These are phyloP conservation scores for Pollenia amentaria DNA, from an alignment of 2,888 invertebrate species.

Conservation along the genomic window DNA sequence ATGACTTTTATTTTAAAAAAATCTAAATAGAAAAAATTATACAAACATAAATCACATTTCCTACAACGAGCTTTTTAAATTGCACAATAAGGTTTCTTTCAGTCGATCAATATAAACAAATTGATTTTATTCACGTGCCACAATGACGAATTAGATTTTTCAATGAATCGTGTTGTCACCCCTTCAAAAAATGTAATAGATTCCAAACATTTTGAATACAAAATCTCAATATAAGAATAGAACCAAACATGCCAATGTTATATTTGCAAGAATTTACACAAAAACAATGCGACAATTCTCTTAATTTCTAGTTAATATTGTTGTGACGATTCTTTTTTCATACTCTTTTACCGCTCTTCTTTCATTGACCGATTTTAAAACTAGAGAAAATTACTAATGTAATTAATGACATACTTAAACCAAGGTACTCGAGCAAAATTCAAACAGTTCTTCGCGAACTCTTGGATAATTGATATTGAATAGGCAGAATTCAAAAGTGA, in stretches of 20 bases:
- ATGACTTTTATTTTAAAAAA: neutral
- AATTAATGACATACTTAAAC: conserved; percentile 83
- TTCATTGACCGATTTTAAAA: conserved; percentile 79
- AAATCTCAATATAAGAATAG: neutral
- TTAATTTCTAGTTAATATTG: neutral
- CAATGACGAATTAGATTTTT: conserved; percentile 7
- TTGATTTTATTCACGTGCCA: conserved; percentile 41
- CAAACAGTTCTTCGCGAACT: conserved; percentile 82
- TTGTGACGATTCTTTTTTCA: neutral
- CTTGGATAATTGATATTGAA: conserved; percentile 80
- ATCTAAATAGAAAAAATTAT: neutral
- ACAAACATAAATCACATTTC: conserved; percentile 37
- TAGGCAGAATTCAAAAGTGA: conserved; percentile 17
- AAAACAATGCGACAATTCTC: conserved; percentile 46
- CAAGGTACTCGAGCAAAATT: conserved; percentile 75
- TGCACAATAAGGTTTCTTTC: conserved; percentile 67
- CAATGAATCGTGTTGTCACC: conserved; percentile 22
- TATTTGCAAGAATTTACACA: conserved; percentile 29
- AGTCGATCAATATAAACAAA: conserved; percentile 44
- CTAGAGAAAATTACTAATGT: conserved; percentile 80
- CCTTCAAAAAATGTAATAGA: conserved; percentile 62
- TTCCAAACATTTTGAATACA: conserved; percentile 24
- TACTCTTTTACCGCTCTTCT: conserved; percentile 54
- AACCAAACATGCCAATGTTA: neutral
- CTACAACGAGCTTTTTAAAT: conserved; percentile 35